These are phyloP conservation scores for Campoplex capitator DNA, from an alignment of 2,888 invertebrate genomes.

Conservation along the genomic window DNA sequence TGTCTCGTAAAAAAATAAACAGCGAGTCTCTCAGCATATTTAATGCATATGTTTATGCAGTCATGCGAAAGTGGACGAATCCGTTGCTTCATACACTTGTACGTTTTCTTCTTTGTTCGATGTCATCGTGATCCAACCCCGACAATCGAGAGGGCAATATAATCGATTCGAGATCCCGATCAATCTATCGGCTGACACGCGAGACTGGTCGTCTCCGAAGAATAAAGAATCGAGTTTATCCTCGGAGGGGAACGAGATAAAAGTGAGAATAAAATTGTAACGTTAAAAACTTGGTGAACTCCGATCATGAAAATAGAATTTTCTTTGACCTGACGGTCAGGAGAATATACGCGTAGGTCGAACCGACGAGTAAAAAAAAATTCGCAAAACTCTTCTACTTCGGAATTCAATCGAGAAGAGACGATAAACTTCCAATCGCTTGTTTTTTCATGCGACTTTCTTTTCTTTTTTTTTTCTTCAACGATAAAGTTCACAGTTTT, in stretches of 20 bases:
- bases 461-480: not conserved
- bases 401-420: slow-evolving; percentile 56
- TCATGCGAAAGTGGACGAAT: slow-evolving; percentile 42
- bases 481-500: not conserved
- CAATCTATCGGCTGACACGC: slow-evolving; percentile 54
- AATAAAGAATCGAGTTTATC: slow-evolving; percentile 17
- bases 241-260: slow-evolving; percentile 4
- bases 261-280: slow-evolving; percentile 51
- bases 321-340: slow-evolving; percentile 30
- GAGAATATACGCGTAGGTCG: slow-evolving; percentile 32
- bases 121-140: slow-evolving; percentile 43
- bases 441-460: not conserved
- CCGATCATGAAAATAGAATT: slow-evolving; percentile 38
- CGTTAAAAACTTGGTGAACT: slow-evolving; percentile 21
- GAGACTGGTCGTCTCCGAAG: slow-evolving; percentile 21
- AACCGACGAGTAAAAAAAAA: slow-evolving; percentile 32
- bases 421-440: slow-evolving; percentile 43
- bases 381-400: slow-evolving; percentile 40
- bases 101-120: slow-evolving; percentile 25
- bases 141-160: slow-evolving; percentile 52
- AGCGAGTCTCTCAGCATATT: slow-evolving; percentile 43
- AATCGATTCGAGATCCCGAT: slow-evolving; percentile 63
- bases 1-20: not conserved
- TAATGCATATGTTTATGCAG: slow-evolving; percentile 65
- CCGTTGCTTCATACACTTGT: slow-evolving; percentile 24